Conservation (phyloP, 1,140 invertebrate species). For the Helicoverpa armigera region DNA sequence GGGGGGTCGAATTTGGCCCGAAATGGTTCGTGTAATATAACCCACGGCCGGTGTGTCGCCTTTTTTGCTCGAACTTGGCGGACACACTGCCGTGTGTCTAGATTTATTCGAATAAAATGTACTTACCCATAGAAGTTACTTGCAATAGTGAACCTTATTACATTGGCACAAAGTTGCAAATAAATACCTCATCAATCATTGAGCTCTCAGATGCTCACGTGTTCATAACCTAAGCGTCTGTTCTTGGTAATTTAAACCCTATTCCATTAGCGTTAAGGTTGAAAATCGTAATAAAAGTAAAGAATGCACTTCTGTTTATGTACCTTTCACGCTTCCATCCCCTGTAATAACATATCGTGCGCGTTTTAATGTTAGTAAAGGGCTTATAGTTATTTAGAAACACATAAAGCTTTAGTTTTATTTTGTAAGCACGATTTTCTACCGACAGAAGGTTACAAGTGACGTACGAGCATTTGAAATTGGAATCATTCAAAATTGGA, state of each 20-base stretch:
- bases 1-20: no score
- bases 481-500: no score
- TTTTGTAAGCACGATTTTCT: conserved; percentile 17
- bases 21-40: no score
- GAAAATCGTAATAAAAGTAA: neutral
- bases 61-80: no score
- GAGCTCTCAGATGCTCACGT: neutral
- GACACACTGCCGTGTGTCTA: no score
- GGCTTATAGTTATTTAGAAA: conserved; percentile 11
- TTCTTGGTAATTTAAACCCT: neutral
- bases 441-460: neutral
- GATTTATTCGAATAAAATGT: neutral
- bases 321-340: conserved; percentile 28
- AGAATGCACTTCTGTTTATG: conserved; percentile 5
- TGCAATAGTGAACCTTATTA: neutral
- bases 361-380: conserved; percentile 24
- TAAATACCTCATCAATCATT: neutral
- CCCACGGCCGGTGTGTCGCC: no score
- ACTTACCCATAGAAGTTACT: neutral
- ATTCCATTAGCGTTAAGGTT: neutral
- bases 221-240: neutral
- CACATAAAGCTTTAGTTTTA: conserved; percentile 20
- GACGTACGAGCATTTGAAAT: neutral
- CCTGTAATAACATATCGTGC: conserved; percentile 36
- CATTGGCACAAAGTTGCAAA: neutral